Conservation (phyloP, 1,140 invertebrate genomes). For the Pantala flavescens region DNA sequence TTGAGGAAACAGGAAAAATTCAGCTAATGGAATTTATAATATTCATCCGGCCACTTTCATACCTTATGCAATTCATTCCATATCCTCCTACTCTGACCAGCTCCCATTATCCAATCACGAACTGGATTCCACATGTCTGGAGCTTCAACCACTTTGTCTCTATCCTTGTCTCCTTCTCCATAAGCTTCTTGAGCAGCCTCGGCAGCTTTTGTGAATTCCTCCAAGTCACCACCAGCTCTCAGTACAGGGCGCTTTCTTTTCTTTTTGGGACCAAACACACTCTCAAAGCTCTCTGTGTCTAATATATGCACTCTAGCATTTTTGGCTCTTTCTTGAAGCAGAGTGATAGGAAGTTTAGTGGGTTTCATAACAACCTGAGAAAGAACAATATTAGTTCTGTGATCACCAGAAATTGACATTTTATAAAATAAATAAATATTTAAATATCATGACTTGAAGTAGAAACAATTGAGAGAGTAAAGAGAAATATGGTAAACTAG, state of each 20-base stretch:
- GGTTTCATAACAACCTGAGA: constrained; percentile 81
- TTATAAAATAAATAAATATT: too few species aligned
- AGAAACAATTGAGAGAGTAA: too few species aligned
- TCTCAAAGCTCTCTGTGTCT: constrained; percentile 89
- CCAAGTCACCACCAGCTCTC: constrained; percentile 51
- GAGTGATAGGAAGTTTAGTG: constrained; percentile 84
- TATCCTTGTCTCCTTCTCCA: constrained; percentile 51
- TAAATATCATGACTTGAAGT: too few species aligned
- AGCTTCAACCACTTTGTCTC: constrained; percentile 70
- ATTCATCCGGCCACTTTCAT: too few species aligned
- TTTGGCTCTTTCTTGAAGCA: constrained; percentile 89
- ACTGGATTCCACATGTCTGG: constrained; percentile 63
- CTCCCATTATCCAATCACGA: constrained; percentile 78
- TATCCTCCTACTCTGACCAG: constrained; percentile 92
- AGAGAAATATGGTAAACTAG: too few species aligned
- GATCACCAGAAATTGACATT: too few species aligned
- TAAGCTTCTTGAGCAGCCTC: constrained; percentile 65
- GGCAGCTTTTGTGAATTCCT: constrained; percentile 57
- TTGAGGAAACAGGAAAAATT: too few species aligned
- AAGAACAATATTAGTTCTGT: too few species aligned
- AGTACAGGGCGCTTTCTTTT: constrained; percentile 84
- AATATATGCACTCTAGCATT: constrained; percentile 84
- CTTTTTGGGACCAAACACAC: constrained; percentile 91
- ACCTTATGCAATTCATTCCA: constrained; percentile 99
- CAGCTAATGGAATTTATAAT: too few species aligned